These are phyloP conservation scores for Pachycephala philippinensis DNA, from an alignment of 2,113 vertebrate species.

Conservation along the genomic window DNA sequence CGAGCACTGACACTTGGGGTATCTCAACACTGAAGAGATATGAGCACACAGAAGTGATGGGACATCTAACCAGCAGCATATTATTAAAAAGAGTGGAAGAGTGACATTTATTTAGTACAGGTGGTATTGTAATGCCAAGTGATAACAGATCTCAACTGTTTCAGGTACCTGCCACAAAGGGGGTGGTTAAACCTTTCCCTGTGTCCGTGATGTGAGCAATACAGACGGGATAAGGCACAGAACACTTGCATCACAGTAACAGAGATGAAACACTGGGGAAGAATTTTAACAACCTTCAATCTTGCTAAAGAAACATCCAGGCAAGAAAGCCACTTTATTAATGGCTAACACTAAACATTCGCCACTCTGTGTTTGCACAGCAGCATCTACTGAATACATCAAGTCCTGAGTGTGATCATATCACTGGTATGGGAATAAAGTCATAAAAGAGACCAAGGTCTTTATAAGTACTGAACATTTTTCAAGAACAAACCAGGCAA, in stretches of 20 bases:
- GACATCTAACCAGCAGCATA: not conserved
- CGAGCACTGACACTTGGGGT: accelerated
- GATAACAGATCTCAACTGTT: not conserved
- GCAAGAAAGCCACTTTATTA: not conserved
- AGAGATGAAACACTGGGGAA: not conserved
- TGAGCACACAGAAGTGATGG: not conserved
- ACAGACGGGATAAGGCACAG: not conserved
- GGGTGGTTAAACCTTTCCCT: not conserved
- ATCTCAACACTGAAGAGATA: not conserved
- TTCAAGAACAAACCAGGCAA: not conserved
- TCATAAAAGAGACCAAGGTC: not conserved
- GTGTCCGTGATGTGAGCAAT: not conserved
- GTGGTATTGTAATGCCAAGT: too few relatives aligned
- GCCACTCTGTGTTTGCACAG: not conserved
- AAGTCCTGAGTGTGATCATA: not conserved
- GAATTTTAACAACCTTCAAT: not conserved
- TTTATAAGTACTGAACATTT: not conserved
- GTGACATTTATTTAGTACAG: not conserved
- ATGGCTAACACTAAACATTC: not conserved
- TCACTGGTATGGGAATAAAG: not conserved
- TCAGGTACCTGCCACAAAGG: not conserved
- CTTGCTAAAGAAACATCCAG: not conserved
- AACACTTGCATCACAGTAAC: not conserved
- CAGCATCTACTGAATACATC: not conserved
- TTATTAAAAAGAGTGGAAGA: not conserved